Base-by-base conservation (phyloP, 2,113 vertebrate species). In the Chionomys nivalis region DNA sequence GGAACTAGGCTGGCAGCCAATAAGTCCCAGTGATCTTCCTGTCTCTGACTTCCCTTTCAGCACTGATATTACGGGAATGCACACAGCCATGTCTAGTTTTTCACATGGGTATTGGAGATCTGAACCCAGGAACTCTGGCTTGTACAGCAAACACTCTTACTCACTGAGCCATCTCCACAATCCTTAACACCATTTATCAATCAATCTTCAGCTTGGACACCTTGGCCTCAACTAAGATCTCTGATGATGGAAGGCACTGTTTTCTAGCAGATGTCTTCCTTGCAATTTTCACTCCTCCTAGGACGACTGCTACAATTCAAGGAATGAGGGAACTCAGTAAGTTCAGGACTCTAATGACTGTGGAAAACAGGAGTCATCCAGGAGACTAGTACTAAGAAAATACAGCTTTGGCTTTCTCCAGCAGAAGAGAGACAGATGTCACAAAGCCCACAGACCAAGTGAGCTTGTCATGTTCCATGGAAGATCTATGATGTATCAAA, bases 321-420 rank as follows among this genome's bases (percentile, higher is more conserved):
- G 66, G 5, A 93, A 42, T 42, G 70, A 72, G 31, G 89, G 28
- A 93, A 91, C 63, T 17, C 91, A 55, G 92, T 82, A n/a, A 70
- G 26, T 68, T 94, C 33, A 89, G 42, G 44, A 31, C 49, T 87
- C 31, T 83, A 83, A 90, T 21, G 55, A 86, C 39, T 97, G 12
- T 19, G 26, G 11, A n/a, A 97, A 94, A 81, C 0, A 89, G 31
- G 42, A 77, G 52, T 94, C 63, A 52, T 77, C 33, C n/a, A 91
- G 24, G 13, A 87, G 39, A 79, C 49, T 17, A 94, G 28, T 73
- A 82, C 90, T n/a, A 31, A 94, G 70, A 94, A 94, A 94, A 96
- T 33, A 31, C 39, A 16, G 36, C 61, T 94, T 86, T 82, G 86
- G 42, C 47, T 94, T 96, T 93, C 42, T 95, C 89, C 95, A 91